Base-by-base conservation (phyloP, 2,888 invertebrate genomes). In the Netelia virgata region DNA sequence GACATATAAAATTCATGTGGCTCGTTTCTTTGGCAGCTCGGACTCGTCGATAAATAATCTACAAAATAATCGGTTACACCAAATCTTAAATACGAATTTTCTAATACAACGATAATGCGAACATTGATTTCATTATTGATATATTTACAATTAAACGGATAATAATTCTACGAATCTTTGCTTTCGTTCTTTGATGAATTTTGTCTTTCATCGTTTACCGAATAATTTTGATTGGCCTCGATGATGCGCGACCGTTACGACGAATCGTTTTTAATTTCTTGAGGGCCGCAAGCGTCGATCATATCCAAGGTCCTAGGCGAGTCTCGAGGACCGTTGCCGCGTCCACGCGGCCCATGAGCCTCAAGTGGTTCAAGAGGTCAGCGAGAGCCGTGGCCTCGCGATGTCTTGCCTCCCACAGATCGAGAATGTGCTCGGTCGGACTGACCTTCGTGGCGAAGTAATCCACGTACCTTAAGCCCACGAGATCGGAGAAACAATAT, bases 391-490 rank as follows among this genome's bases (percentile, higher is more conserved):
- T 96, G 78, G 96, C 96, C 90, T 97, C 97, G 86, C 97, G 95
- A 93, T 97, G 96, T 86, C 98, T 95, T 85, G 98, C 98, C 94
- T 98, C 97, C 98, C 98, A 98, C 89, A 98, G 94, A 94, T 98
- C 98, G 90, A 98, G 95, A 89, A 98, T 97, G 93, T 97, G 97
- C 92, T 98, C 98, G 50, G 98, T 98, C 3, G 99, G 99, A 86
- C 98, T 98, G 80, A 97, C 96, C 91, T 98, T 98, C 73, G 98
- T 98, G 61, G 98, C 98, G 93, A 99, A 99, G 94, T 97, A 98
- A 92, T 98, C 98, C 89, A 98, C 98, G 93, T 98, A 98, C 83
- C 91, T 91, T 86, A 5, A 69, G 36, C 28, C 64, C 69, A n/a
- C 20, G 14, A 47, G 28, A 66, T 16, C 23, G 43, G 70, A 79